Conservation (phyloP, 2,888 invertebrate species). For the Tetropium fuscum region DNA sequence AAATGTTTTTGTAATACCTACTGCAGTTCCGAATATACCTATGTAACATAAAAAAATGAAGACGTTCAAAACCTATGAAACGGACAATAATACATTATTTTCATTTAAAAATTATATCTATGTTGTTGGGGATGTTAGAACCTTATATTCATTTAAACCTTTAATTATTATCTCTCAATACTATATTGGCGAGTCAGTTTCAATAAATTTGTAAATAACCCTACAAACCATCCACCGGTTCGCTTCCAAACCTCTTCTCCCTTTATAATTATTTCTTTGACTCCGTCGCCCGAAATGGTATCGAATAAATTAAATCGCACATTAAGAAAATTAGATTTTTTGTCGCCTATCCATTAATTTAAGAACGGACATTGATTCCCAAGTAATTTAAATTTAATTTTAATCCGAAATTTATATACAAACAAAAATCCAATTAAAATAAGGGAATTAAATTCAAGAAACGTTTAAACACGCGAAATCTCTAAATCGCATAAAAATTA, state of each 20-base stretch:
- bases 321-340: conserved; percentile 44
- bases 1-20: no score
- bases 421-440: conserved; percentile 66
- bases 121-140: no score
- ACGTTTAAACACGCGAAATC: conserved; percentile 66
- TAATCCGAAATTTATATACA: conserved; percentile 60
- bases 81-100: no score
- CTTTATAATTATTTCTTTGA: conserved; percentile 36
- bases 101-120: no score
- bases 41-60: no score
- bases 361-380: conserved; percentile 47
- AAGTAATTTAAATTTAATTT: conserved; percentile 58
- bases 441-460: conserved; percentile 63
- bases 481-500: conserved; percentile 66
- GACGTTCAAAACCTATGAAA: no score
- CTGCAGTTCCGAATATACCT: no score
- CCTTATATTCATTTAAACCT: no score
- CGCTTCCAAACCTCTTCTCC: conserved; percentile 27
- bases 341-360: conserved; percentile 25
- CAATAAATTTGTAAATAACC: conserved; percentile 33
- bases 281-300: conserved; percentile 17
- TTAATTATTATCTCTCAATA: no score
- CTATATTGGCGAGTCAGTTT: no score
- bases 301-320: conserved; percentile 41
- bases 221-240: conserved; percentile 36